A percentile compares a stretch with the other conserved stretches of the same genome.
These are phyloP conservation scores for Oligia fasciuncula DNA, from an alignment of 2,888 invertebrate genomes.

Conservation along the genomic window DNA sequence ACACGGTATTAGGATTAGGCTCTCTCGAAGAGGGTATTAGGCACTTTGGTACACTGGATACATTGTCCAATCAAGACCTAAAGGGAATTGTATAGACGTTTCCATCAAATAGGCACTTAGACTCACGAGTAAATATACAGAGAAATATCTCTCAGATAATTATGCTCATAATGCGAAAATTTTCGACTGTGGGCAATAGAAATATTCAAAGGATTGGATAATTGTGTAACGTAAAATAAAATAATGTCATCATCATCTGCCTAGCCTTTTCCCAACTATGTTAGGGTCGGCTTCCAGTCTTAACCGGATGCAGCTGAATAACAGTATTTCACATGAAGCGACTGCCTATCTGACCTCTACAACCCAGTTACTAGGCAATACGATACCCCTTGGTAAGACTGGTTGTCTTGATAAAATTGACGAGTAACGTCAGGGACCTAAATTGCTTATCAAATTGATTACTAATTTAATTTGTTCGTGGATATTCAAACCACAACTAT, in stretches of 20 bases:
- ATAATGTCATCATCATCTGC: too few species aligned
- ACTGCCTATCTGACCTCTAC: too few species aligned
- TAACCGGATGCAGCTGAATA: too few species aligned
- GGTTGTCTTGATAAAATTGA: too few species aligned
- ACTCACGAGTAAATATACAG: not conserved
- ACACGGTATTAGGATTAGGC: slow-evolving; percentile 28
- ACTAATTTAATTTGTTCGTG: not conserved
- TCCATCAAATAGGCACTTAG: slow-evolving; percentile 14
- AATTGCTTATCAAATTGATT: not conserved
- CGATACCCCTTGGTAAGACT: too few species aligned
- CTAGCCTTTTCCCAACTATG: too few species aligned
- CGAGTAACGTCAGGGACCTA: not conserved
- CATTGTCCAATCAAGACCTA: slow-evolving; percentile 27
- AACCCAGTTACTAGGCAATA: too few species aligned
- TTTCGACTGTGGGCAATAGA: not conserved
- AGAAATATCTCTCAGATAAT: not conserved
- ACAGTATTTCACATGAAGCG: too few species aligned
- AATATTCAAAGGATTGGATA: too few species aligned
- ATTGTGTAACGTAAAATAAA: too few species aligned
- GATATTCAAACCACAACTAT: not conserved
- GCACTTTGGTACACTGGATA: slow-evolving; percentile 21
- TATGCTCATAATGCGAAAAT: not conserved
- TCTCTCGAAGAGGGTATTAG: slow-evolving; percentile 21
- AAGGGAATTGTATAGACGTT: slow-evolving; percentile 31
- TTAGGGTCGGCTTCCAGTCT: too few species aligned